Evolutionary conservation across 2,797 vertebrate genomes (phyloP), one percentile per base, ranked within the genome.

Genomic region (Phrynocephalus forsythii): DNA sequence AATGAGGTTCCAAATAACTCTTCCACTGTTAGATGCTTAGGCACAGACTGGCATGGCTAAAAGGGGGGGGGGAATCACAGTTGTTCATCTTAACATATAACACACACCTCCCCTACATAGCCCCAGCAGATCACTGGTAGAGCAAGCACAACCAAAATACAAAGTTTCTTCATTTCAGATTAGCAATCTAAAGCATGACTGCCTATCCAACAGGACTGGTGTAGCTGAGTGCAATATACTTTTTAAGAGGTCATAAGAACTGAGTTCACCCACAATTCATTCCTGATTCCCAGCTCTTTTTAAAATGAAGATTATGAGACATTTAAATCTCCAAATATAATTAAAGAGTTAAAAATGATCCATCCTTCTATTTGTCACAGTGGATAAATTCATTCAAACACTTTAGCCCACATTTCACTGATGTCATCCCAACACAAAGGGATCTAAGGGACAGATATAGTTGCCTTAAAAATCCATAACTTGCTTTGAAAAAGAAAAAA

Each of bases 11-110:
- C 98, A 93, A 99, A 99, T 75, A 99, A 96, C 90, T 99, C 99
- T 96, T 99, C 99, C 68, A 99, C 98, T 4, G 98, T 99, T 95
- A 99, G 98, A 95, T 99, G 99, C 94, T 99, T 99, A 91, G 98
- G 98, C 73, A 97, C 96, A 9, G 97, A 95, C 30, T 97, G 97
- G 92, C 97, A 94, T 68, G 93, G 96, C 98, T 99, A 95, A 9
- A 56, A 56, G 13, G 13, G 52, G 13, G 52, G 13, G 95, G 93
- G 94, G 80, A 79, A 63, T 84, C 15, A 2, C 84, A 48, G 22
- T 72, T 63, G 83, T 16, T 77, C 84, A 88, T 9, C 69, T 89
- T 75, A 90, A 80, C 89, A 89, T 18, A 67, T 16, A 11, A 33
- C n/a, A 50, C n/a, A 77, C 6, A n/a, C 13, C 5, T 48, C 52